Percentiles rank a stretch among this genome's conserved stretches.
Evolutionary conservation across 2,797 vertebrate species (phyloP).

Genomic region (Oophaga sylvatica): DNA sequence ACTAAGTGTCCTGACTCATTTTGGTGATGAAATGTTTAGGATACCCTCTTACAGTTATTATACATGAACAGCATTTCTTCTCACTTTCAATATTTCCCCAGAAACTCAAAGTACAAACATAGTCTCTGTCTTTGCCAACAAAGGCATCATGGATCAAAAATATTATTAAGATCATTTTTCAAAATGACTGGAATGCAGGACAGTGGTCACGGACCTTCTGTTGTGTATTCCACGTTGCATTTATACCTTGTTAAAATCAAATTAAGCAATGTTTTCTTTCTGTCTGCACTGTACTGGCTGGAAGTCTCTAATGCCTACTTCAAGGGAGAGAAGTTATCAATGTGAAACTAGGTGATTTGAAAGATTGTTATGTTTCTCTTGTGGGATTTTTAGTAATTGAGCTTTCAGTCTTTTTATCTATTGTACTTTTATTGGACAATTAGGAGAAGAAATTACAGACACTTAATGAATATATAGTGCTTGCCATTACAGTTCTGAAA

Average conservation of each 20-base stretch:
- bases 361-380: conserved; percentile 46
- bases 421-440: conserved; percentile 40
- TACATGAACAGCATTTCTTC: background rate
- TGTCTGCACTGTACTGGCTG: background rate
- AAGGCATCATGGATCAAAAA: conserved; percentile 19
- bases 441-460: conserved; percentile 31
- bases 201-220: background rate
- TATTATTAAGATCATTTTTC: conserved; percentile 52
- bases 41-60: background rate
- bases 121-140: conserved; percentile 7
- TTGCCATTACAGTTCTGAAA: conserved; percentile 33
- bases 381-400: conserved; percentile 44
- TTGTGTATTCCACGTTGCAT: background rate
- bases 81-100: conserved; percentile 23
- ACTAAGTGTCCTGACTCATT: background rate
- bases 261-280: conserved; percentile 13
- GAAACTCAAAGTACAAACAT: conserved; percentile 1
- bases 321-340: conserved; percentile 2
- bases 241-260: conserved; percentile 32
- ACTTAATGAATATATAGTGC: conserved; percentile 43
- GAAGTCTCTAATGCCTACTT: conserved; percentile 28
- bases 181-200: conserved; percentile 26
- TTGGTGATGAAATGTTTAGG: background rate
- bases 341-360: conserved; percentile 29
- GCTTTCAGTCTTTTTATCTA: conserved; percentile 44